These are phyloP conservation scores for Sarcophaga subvicina DNA, from an alignment of 2,888 invertebrate species.

Conservation along the genomic window DNA sequence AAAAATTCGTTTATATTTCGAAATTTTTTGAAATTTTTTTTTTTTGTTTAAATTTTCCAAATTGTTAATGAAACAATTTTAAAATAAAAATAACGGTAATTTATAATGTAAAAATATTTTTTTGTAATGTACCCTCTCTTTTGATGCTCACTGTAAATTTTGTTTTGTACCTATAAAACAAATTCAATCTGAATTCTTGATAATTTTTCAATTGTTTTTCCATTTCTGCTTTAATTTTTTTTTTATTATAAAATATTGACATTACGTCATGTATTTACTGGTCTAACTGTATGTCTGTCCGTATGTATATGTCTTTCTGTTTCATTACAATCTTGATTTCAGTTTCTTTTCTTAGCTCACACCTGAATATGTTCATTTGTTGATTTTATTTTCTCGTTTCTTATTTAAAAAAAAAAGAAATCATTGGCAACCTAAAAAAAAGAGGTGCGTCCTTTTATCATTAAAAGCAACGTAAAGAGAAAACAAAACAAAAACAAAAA, in stretches of 20 bases:
- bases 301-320: background rate
- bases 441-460: conserved; percentile 70
- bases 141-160: background rate
- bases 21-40: too few species aligned
- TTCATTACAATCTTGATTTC: conserved; percentile 70
- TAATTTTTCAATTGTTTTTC: conserved; percentile 40
- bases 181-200: conserved; percentile 53
- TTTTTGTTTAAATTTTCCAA: too few species aligned
- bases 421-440: conserved; percentile 75
- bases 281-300: too few species aligned
- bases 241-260: conserved; percentile 52
- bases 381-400: conserved; percentile 74
- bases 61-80: too few species aligned
- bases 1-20: too few species aligned
- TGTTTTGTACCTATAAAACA: background rate
- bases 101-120: background rate
- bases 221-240: background rate
- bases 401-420: conserved; percentile 70
- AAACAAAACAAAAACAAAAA: conserved; percentile 55
- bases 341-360: conserved; percentile 62
- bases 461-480: conserved; percentile 48
- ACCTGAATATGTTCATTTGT: conserved; percentile 74
- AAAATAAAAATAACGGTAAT: too few species aligned
- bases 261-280: conserved; percentile 62
- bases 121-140: background rate